Evolutionary conservation across 2,797 vertebrate genomes (phyloP), one percentile per base, ranked within the genome.

Genomic region (Epinephelus coioides): DNA sequence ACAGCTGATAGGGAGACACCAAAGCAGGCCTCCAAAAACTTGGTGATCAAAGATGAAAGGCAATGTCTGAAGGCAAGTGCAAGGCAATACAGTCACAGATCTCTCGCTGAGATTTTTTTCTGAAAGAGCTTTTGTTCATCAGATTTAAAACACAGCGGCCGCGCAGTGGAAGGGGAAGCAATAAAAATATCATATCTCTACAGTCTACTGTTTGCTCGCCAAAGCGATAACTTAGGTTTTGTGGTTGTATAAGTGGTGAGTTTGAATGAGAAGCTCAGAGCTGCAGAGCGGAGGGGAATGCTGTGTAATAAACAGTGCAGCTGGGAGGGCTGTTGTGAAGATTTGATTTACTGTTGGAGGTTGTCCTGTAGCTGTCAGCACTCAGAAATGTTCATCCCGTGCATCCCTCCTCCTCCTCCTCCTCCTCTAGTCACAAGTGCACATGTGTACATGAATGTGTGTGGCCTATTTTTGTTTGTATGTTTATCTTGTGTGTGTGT

Each of bases 321-420:
- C 83, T 75, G 71, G 60, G 38, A 76, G 64, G 77, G 43, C 79
- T 62, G 73, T 51, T 76, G 61, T 34, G 69, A 66, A 81, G 75
- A 91, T 88, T 81, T 86, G 74, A 89, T 90, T 86, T 84, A 84
- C 72, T 67, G 78, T 76, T 76, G 62, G 77, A 86, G 69, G 69
- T 81, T 71, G 81, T 82, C 62, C 76, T 76, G 73, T 81, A 40
- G 69, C 86, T 88, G 71, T 86, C 83, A 79, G 55, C 83, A 79
- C 76, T 79, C 66, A 47, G 54, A 82, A 30, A 77, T 68, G 19
- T 73, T 79, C 68, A 76, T 78, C 77, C 62, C 66, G 6, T 83
- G 62, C 59, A 49, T 83, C 76, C 65, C 64, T 64, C 87, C 63
- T 56, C 50, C 71, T 57, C 23, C 64, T 56, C 65, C 63, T 64